Percentiles rank a stretch among this genome's conserved stretches.
Conservation (phyloP, 2,113 vertebrate species). For the Ranitomeya imitator region DNA sequence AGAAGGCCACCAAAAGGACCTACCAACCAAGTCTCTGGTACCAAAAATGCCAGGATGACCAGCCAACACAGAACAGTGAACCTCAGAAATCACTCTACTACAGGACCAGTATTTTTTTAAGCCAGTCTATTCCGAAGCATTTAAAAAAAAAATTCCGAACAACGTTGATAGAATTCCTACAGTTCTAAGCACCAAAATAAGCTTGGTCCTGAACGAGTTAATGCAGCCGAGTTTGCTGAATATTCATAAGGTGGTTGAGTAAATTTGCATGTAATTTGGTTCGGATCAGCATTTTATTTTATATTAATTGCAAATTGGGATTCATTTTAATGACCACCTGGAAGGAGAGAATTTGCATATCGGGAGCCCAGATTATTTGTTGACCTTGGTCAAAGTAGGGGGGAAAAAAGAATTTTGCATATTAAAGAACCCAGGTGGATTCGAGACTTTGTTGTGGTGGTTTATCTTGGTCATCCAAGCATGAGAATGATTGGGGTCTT, state of each 20-base stretch:
- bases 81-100: too few species aligned
- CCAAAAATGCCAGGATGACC: too few species aligned
- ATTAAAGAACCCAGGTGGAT: slow-evolving; percentile 35
- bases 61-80: too few species aligned
- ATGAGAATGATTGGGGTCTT: slow-evolving; percentile 15
- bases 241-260: not conserved
- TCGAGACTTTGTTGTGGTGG: slow-evolving; percentile 3
- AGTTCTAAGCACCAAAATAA: not conserved
- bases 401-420: not conserved
- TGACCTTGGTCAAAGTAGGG: slow-evolving; percentile 21
- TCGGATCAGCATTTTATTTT: slow-evolving; percentile 32
- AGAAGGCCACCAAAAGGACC: too few species aligned
- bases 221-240: not conserved
- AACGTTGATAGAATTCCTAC: too few species aligned
- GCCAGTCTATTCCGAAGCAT: too few species aligned
- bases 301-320: slow-evolving; percentile 32
- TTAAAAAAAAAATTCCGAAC: too few species aligned
- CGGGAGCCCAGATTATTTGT: not conserved
- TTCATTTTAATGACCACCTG: slow-evolving; percentile 44
- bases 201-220: too few species aligned
- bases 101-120: too few species aligned
- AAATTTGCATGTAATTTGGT: slow-evolving; percentile 44
- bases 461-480: slow-evolving; percentile 40
- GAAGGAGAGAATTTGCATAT: slow-evolving; percentile 27
- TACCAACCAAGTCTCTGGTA: too few species aligned